phyloP scores from a whole-genome alignment of 2,888 invertebrate species.

The Altica lythri region DNA sequence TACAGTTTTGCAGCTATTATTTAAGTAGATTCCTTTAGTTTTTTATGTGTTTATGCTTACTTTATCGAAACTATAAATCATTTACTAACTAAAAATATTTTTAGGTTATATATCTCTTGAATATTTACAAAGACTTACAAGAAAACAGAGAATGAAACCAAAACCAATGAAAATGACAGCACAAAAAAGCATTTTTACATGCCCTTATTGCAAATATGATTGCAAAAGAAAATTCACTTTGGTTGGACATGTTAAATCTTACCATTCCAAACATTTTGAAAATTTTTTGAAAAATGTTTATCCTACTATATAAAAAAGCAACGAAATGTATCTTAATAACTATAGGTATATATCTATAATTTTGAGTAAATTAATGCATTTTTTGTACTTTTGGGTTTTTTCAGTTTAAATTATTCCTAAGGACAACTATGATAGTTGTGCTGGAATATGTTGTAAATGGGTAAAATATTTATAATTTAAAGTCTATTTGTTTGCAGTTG shows the following conservation, averaged over 20 bases:
- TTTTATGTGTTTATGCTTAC: no score
- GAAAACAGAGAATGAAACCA: no score
- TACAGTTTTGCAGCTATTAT: no score
- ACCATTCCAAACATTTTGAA: conserved; percentile 30
- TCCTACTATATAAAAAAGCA: conserved; percentile 20
- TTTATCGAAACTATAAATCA: no score
- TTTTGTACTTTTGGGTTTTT: not conserved
- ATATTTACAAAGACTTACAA: conserved; percentile 20
- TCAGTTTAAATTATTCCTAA: no score
- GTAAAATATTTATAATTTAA: no score
- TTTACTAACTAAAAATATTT: conserved; percentile 2
- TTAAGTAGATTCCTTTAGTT: no score
- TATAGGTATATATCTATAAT: not conserved
- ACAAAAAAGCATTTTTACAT: conserved; percentile 25
- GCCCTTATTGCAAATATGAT: conserved; percentile 32
- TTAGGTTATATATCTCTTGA: conserved; percentile 10
- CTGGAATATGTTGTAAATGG: no score
- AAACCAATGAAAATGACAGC: not conserved
- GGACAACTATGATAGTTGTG: no score
- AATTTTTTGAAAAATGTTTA: conserved; percentile 30
- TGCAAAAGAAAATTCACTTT: conserved; percentile 32
- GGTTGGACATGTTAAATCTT: conserved; percentile 33
- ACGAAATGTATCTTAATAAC: not conserved
- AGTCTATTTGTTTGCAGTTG: no score
- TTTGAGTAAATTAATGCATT: not conserved